Evolutionary conservation across 2,113 vertebrate species (phyloP).

Genomic region (Microtus pennsylvanicus): DNA sequence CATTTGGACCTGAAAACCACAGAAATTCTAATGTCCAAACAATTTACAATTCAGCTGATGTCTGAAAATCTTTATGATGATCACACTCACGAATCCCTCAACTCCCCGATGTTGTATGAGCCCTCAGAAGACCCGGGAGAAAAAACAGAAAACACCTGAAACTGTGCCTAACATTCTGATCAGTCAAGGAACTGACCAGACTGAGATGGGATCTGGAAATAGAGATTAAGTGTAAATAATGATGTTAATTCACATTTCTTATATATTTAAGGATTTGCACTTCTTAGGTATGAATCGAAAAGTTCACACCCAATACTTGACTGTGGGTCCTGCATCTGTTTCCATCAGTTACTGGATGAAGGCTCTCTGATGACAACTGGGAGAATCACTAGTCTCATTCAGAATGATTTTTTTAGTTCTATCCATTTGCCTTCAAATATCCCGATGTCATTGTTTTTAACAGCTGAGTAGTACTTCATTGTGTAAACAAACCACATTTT

Average conservation of each 20-base stretch:
- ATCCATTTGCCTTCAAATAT: background rate
- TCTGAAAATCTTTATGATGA: background rate
- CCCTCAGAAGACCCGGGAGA: background rate
- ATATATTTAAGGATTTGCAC: background rate
- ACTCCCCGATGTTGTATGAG: background rate
- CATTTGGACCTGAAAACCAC: background rate
- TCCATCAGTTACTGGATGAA: background rate
- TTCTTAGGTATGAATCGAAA: background rate
- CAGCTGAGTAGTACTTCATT: background rate
- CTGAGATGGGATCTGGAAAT: slow-evolving; percentile 39
- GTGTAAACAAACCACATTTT: background rate
- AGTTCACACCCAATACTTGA: background rate
- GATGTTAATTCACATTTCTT: background rate
- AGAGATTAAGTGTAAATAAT: slow-evolving; percentile 13
- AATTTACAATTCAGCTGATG: background rate
- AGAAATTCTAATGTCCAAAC: background rate
- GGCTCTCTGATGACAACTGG: background rate
- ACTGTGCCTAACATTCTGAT: background rate
- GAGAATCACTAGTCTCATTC: background rate
- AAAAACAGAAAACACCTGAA: background rate
- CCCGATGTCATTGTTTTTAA: background rate
- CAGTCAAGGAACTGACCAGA: background rate
- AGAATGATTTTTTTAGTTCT: background rate
- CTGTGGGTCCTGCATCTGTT: background rate
- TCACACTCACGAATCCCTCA: background rate